Base-by-base conservation (phyloP, 2,113 vertebrate genomes). In the Phycodurus eques region DNA sequence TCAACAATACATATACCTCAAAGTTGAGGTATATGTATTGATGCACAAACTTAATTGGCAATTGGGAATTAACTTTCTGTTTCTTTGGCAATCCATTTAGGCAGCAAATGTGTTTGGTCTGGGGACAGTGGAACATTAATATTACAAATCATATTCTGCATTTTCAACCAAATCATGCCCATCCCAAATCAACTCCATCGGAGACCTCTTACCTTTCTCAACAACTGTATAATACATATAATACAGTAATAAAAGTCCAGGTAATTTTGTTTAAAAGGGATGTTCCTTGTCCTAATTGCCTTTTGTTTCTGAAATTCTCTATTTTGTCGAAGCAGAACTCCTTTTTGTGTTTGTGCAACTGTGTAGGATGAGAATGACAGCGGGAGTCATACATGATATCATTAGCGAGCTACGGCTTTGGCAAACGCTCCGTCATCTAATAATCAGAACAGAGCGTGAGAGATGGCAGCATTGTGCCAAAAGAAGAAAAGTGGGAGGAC, bases 331-430 rank as follows among this genome's bases (percentile, higher is more conserved):
- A 73, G 72, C 80, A 81, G 83, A 86, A 83, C 85, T 81, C 75
- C 57, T 77, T 77, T 87, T 85, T 89, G 85, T 88, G 85, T 86
- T 88, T 80, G 73, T 73, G 77, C 75, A 67, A 68, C 73, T 87
- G 80, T 88, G 85, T 82, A 79, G 85, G 85, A 79, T 75, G 80
- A 82, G 83, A 90, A 77, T 81, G 83, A 91, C 86, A 69, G 85
- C 76, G 76, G 12, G 81, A 83, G 78, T 75, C 77, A 78, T 86
- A 85, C 87, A 83, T 90, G 81, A 82, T 85, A 89, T 89, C 80
- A 86, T 91, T 89, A 88, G 83, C 77, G 74, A 79, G 83, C 84
- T 71, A 77, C 77, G 72, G 79, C 76, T 82, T 88, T 76, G 78
- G 77, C 76, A 84, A 88, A 82, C 81, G 77, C 75, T 78, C 83